phyloP scores from a whole-genome alignment of 2,888 invertebrate species.

The Incurvaria masculella region DNA sequence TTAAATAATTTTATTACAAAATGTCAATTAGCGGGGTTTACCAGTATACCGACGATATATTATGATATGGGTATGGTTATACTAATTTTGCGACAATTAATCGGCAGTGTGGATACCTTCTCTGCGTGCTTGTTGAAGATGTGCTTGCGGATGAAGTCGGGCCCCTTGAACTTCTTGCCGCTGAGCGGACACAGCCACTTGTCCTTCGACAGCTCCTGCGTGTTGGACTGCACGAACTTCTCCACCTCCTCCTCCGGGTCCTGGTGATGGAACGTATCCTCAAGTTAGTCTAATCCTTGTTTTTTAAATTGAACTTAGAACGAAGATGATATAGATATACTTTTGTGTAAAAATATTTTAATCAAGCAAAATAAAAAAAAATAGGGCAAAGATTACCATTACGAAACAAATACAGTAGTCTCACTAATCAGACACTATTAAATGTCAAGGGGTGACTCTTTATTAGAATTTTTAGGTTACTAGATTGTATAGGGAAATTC shows the following conservation, averaged over 20 bases:
- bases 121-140: slow-evolving; percentile 97
- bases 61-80: too few relatives aligned
- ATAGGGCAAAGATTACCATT: too few relatives aligned
- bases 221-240: slow-evolving; percentile 93
- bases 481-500: too few relatives aligned
- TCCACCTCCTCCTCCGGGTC: slow-evolving; percentile 75
- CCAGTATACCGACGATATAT: too few relatives aligned
- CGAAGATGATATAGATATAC: not conserved
- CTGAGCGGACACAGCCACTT: slow-evolving; percentile 99
- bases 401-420: too few relatives aligned
- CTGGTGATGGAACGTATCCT: slow-evolving; percentile 23
- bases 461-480: slow-evolving; percentile 55
- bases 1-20: too few relatives aligned
- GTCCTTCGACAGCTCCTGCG: slow-evolving; percentile 95
- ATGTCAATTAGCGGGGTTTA: too few relatives aligned
- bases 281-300: slow-evolving; percentile 27
- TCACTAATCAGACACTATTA: too few relatives aligned
- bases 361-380: not conserved
- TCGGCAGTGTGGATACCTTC: too few relatives aligned
- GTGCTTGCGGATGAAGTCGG: slow-evolving; percentile 98
- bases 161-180: slow-evolving; percentile 98
- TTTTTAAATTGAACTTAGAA: too few relatives aligned
- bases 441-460: slow-evolving; percentile 27
- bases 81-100: too few relatives aligned
- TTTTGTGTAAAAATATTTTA: not conserved